Evolutionary conservation across 2,888 invertebrate genomes (phyloP).

Genomic region (Tetragnatha montana): DNA sequence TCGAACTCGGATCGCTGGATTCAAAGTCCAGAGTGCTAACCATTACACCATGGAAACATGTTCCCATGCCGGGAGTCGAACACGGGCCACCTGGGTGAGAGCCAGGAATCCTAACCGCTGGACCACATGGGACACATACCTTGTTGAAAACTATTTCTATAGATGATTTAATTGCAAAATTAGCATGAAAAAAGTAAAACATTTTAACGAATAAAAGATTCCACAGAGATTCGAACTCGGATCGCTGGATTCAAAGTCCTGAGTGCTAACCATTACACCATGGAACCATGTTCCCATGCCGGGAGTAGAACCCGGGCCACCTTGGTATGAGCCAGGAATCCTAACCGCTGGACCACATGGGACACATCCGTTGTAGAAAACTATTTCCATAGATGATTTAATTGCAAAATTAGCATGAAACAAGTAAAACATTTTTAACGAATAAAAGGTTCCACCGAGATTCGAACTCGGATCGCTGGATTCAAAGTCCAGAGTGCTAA

Average conservation of each 20-base stretch:
- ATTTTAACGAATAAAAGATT: neutral
- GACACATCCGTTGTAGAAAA: neutral
- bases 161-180: neutral
- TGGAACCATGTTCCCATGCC: too few relatives aligned
- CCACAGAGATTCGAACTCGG: neutral
- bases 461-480: neutral
- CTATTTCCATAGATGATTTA: too few relatives aligned
- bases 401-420: too few relatives aligned
- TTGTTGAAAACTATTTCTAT: too few relatives aligned
- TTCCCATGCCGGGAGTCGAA: neutral
- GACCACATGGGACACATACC: neutral
- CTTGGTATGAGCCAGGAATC: neutral
- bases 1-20: neutral
- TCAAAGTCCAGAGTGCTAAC: neutral
- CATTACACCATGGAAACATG: neutral
- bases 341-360: neutral
- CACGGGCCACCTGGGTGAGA: neutral
- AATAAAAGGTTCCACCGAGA: neutral
- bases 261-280: constrained; percentile 19
- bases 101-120: neutral
- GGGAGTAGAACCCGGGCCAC: neutral
- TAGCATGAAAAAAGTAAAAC: too few relatives aligned
- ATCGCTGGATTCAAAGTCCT: neutral
- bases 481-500: neutral
- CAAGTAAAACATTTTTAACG: too few relatives aligned